Conservation (phyloP, 2,113 vertebrate species). For the Gopherus flavomarginatus region DNA sequence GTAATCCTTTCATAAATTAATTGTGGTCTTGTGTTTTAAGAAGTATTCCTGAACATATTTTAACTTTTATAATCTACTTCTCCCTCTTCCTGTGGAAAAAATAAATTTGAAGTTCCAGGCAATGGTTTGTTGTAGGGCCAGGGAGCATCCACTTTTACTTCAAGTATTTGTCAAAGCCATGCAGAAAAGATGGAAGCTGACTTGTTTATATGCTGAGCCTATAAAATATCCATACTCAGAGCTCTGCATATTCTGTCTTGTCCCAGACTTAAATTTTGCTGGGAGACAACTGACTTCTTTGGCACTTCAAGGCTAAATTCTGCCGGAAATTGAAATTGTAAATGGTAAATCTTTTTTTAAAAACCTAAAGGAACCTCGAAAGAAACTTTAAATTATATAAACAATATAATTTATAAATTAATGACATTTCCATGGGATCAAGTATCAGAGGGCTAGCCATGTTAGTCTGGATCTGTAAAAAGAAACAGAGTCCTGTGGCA, state of each 20-base stretch:
- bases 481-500: too few relatives aligned
- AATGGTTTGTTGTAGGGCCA: neutral
- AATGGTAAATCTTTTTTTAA: neutral
- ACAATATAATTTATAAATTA: neutral
- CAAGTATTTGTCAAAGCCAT: neutral
- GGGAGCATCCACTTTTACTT: neutral
- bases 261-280: neutral
- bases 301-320: neutral
- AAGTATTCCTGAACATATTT: neutral
- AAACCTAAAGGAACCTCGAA: neutral
- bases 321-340: neutral
- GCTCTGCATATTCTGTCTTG: neutral
- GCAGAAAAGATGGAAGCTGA: neutral
- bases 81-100: neutral
- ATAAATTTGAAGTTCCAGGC: neutral
- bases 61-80: neutral
- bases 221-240: neutral
- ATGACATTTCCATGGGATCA: neutral
- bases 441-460: too few relatives aligned
- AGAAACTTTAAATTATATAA: neutral
- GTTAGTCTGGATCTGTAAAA: too few relatives aligned
- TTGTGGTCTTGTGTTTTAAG: neutral
- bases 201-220: neutral
- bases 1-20: constrained; percentile 43
- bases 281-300: neutral